Evolutionary conservation across 1,140 invertebrate genomes (phyloP), one percentile per base, ranked within the genome.

Genomic region (Theocolax elegans): DNA sequence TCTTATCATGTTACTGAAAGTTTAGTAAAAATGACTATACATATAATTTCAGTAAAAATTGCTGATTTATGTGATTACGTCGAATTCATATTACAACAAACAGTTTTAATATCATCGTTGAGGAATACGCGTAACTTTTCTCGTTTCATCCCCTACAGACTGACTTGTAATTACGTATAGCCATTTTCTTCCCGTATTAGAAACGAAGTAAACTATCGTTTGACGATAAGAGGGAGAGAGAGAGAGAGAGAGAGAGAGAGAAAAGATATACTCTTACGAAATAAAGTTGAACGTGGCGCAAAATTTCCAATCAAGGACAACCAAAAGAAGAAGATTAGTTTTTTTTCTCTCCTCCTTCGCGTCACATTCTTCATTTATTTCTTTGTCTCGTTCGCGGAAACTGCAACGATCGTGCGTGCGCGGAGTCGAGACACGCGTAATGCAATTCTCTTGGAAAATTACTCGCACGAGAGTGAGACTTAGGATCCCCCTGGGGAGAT

Each of bases 361-460:
- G 44, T 6, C 53, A 42, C 65, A 38, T 53, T 67, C 38, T 60
- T 66, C 48, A 48, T 67, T n/a, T n/a, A n/a, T n/a, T 53, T 67
- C 58, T 62, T 19, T 54, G 0, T 31, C 59, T 38, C 74, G 15
- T 65, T 65, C 53, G 21, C 23, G 67, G 66, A 38, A 46, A 46
- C 48, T 53, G 40, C 73, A 66, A 60, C 67, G 64, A 60, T 67
- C 35, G 27, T 35, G 40, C 31, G 29, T 25, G 48, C 19, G 21
- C 35, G 19, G 21, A 27, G 19, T 35, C 25, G 19, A 35, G 48
- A 25, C n/a, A 31, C 25, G 27, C 49, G 72, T 80, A 80, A 80
- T 73, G 75, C 71, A 77, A 80, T 80, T 80, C 66, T 75, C 68
- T 21, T 73, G 63, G 53, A 74, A 75, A 78, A 76, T 80, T 75